phyloP scores from a whole-genome alignment of 2,113 vertebrate species.

The Melanerpes aurifrons region DNA sequence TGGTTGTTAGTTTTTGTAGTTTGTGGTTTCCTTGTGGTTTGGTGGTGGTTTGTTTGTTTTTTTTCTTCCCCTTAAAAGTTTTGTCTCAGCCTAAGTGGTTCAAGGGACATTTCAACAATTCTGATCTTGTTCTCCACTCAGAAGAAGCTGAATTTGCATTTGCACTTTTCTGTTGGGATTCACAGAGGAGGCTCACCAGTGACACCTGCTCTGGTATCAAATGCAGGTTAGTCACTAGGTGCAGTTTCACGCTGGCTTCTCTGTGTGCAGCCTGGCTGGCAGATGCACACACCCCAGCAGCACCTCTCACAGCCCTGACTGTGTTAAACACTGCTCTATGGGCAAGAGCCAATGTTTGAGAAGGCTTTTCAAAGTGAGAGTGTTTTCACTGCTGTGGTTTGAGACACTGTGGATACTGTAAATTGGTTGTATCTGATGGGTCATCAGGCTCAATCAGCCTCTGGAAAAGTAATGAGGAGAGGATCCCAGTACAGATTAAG shows the following conservation, averaged over 20 bases:
- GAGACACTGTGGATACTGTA: background rate
- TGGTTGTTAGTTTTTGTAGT: background rate
- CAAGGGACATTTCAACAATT: background rate
- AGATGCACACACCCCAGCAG: background rate
- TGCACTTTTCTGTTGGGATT: background rate
- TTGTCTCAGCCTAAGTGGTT: background rate
- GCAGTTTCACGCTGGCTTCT: background rate
- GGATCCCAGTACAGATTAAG: background rate
- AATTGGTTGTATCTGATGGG: background rate
- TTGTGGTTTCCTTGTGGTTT: background rate
- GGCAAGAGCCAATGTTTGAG: background rate
- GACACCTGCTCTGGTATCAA: background rate
- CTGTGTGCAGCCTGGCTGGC: fast-evolving
- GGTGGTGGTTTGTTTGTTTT: background rate
- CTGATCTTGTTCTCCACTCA: background rate
- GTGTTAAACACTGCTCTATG: background rate
- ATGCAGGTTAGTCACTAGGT: background rate
- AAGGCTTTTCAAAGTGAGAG: background rate
- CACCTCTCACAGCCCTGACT: background rate
- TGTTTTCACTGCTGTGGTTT: background rate
- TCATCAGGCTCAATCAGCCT: background rate
- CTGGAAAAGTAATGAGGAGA: background rate
- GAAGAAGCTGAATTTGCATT: background rate
- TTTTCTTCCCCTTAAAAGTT: background rate
- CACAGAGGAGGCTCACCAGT: background rate